Percentiles rank a stretch among this genome's conserved stretches.
Conservation (phyloP, 2,797 vertebrate genomes). For the Betta splendens region DNA sequence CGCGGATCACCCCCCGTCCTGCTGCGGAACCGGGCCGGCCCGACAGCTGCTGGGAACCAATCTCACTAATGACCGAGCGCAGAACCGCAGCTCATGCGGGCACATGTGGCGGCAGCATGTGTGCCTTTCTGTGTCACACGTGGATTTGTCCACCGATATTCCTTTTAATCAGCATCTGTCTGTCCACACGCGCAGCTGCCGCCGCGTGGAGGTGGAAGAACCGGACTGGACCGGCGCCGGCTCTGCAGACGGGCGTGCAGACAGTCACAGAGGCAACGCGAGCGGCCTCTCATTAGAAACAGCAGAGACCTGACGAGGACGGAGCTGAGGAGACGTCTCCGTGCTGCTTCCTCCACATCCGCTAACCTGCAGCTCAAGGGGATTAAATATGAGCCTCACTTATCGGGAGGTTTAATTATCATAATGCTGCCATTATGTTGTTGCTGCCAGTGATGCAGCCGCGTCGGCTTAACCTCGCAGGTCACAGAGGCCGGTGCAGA, state of each 20-base stretch:
- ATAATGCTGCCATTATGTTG: constrained; percentile 65
- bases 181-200: constrained; percentile 61
- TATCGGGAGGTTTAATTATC: constrained; percentile 75
- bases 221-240: constrained; percentile 25
- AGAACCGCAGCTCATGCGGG: constrained; percentile 31
- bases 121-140: constrained; percentile 48
- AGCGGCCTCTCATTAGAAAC: constrained; percentile 5
- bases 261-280: neutral
- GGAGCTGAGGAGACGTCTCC: constrained; percentile 31
- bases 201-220: constrained; percentile 20
- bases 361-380: constrained; percentile 57
- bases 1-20: constrained; percentile 51
- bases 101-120: constrained; percentile 35
- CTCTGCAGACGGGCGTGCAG: neutral
- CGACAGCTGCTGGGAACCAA: constrained; percentile 73
- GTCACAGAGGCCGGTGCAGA: constrained; percentile 15
- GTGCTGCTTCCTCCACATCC: constrained; percentile 65
- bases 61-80: constrained; percentile 76
- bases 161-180: constrained; percentile 74
- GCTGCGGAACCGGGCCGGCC: constrained; percentile 52
- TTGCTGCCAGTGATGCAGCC: constrained; percentile 37
- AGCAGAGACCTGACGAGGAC: no score
- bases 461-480: constrained; percentile 51
- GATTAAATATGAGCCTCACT: constrained; percentile 68
- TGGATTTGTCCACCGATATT: constrained; percentile 65